A percentile compares a stretch with the other conserved stretches of the same genome.
phyloP scores from a whole-genome alignment of 2,113 vertebrate genomes.

The Salvator merianae region DNA sequence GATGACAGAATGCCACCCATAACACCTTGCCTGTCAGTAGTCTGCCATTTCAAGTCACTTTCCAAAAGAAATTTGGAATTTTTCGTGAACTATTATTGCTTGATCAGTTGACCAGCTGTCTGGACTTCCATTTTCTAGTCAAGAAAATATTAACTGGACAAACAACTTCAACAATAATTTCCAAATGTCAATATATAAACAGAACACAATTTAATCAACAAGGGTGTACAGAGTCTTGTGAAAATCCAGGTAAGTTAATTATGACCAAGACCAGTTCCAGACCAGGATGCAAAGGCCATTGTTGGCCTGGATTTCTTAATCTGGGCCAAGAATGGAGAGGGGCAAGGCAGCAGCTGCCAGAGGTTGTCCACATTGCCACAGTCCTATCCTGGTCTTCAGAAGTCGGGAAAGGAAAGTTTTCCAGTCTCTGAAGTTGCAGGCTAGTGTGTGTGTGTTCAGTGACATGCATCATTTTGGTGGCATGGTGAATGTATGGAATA shows the following conservation, averaged over 20 bases:
- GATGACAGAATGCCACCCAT: background rate
- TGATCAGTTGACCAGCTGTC: constrained; percentile 11
- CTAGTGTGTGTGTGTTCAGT: too few relatives aligned
- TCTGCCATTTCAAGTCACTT: background rate
- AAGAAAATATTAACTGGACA: rapidly evolving
- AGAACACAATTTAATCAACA: background rate
- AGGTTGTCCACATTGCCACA: too few relatives aligned
- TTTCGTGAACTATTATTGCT: background rate
- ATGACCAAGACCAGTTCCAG: background rate
- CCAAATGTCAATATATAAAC: background rate
- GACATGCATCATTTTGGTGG: too few relatives aligned
- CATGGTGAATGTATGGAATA: too few relatives aligned
- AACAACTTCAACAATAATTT: background rate
- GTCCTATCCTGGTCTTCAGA: too few relatives aligned
- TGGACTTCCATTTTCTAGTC: background rate
- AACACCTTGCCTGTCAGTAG: background rate
- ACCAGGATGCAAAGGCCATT: too few relatives aligned
- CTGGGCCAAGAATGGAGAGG: too few relatives aligned
- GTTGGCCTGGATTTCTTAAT: too few relatives aligned
- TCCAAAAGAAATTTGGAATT: background rate
- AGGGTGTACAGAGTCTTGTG: background rate
- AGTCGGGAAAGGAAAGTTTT: too few relatives aligned
- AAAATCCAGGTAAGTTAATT: background rate
- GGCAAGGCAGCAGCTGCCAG: too few relatives aligned
- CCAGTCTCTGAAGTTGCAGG: too few relatives aligned